phyloP scores from a whole-genome alignment of 2,113 vertebrate species.

The Coregonus clupeaformis region DNA sequence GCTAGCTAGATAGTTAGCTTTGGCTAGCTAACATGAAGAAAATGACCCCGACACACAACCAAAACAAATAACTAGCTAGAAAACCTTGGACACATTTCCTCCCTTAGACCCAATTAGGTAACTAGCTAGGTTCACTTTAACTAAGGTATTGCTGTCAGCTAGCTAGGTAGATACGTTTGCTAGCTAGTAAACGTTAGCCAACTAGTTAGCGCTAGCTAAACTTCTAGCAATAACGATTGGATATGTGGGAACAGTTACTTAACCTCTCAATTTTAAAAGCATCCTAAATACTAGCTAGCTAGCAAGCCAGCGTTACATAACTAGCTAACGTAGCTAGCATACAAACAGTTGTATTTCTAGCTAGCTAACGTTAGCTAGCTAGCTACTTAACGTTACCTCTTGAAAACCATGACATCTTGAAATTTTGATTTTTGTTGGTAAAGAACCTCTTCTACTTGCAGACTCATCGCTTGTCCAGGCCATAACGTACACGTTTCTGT shows the following conservation, averaged over 20 bases:
- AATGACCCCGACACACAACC: not conserved
- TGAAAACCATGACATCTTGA: constrained; percentile 94
- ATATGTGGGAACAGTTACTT: no score
- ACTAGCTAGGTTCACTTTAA: not conserved
- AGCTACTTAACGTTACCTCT: constrained; percentile 75
- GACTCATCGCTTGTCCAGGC: constrained; percentile 92
- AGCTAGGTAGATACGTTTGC: not conserved
- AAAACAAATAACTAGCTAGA: constrained; percentile 1
- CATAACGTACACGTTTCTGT: constrained; percentile 88
- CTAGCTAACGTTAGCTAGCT: constrained; percentile 18
- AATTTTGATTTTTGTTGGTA: constrained; percentile 85
- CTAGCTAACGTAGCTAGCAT: constrained; percentile 28
- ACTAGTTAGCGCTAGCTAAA: not conserved
- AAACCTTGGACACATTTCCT: not conserved
- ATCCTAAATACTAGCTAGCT: not conserved
- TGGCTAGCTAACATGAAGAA: not conserved
- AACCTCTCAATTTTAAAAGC: no score
- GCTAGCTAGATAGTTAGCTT: not conserved
- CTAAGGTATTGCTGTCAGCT: not conserved
- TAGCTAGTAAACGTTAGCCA: constrained; percentile 25
- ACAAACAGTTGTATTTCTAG: constrained; percentile 15
- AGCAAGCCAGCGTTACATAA: not conserved
- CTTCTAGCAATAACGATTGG: no score
- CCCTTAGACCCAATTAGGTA: no score
- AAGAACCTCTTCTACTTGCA: constrained; percentile 89